Base-by-base conservation (phyloP, 2,888 invertebrate genomes). In the Philhelius pedissequus region DNA sequence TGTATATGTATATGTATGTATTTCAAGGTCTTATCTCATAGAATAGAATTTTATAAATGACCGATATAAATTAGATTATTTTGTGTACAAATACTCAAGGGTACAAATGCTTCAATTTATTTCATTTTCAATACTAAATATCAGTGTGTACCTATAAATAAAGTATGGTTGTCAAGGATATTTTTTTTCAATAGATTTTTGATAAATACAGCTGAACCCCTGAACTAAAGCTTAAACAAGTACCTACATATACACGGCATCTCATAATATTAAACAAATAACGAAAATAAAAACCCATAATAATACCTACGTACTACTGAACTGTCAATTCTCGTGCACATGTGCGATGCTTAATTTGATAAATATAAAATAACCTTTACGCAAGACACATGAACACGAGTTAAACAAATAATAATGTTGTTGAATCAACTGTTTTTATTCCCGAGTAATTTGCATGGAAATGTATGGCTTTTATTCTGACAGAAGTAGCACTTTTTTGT, bases 371-470 rank as follows among this genome's bases (percentile, higher is more conserved):
- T 50, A 78, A 68, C 73, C 40, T 73, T n/a, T 79, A 79, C 79
- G 58, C 64, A 66, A 79, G 66, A 35, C 58, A 35, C 58, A 50
- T 60, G 58, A 40, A 58, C 32, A 68, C 27, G 35, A 45, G 15
- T 56, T 18, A 20, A 70, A 45, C 64, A 25, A 58, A 66, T 38
- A 78, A 58, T 18, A 78, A 71, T 66, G 27, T 30, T 79, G 40
- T 79, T 79, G 50, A 79, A 79, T 60, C 79, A 79, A 68, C 50
- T 60, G 78, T 58, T 66, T 30, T 15, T 71, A 9, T 20, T 11
- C 20, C 15, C 1, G 6, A 38, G 7, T 9, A 45, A 45, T 20
- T 64, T 45, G 32, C 45, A 64, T 48, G 48, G 3, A 48, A 18
- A 45, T 6, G 8, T 3, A 7, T n/a, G 3, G 7, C 13, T 58